These are phyloP conservation scores for Entomyzon cyanotis DNA, from an alignment of 2,113 vertebrate genomes.

Conservation along the genomic window DNA sequence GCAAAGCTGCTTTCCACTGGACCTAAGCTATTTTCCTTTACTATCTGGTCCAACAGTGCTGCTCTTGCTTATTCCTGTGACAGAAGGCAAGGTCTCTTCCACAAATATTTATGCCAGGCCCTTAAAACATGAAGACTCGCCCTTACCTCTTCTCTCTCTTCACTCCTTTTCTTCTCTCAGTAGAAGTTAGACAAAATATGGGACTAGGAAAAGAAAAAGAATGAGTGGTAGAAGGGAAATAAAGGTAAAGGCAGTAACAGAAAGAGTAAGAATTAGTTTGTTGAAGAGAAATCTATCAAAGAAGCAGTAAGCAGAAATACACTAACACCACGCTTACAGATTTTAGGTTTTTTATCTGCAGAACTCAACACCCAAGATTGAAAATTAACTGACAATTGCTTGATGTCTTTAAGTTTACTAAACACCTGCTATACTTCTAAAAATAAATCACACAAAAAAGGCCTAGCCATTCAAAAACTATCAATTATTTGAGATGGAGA, in stretches of 20 bases:
- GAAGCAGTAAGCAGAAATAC: background rate
- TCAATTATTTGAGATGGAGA: background rate
- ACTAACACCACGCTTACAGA: background rate
- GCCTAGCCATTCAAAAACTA: background rate
- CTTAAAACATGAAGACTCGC: background rate
- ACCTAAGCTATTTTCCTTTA: background rate
- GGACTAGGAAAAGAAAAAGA: constrained; percentile 55
- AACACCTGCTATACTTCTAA: background rate
- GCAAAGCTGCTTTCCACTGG: background rate
- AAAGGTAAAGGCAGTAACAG: background rate
- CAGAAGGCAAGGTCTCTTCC: background rate
- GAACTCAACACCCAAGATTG: background rate
- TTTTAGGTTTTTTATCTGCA: background rate
- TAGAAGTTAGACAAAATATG: constrained; percentile 59
- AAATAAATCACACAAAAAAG: background rate
- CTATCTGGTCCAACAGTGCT: background rate
- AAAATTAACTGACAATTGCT: background rate
- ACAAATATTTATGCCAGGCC: background rate
- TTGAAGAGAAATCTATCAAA: background rate
- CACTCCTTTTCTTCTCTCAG: constrained; percentile 59
- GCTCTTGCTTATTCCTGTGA: background rate
- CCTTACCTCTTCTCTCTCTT: constrained; percentile 59
- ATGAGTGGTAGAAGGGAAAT: constrained; percentile 12
- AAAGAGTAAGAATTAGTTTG: background rate
- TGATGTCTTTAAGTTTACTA: background rate